Base-by-base conservation (phyloP, 2,797 vertebrate genomes). In the Chiroxiphia lanceolata region DNA sequence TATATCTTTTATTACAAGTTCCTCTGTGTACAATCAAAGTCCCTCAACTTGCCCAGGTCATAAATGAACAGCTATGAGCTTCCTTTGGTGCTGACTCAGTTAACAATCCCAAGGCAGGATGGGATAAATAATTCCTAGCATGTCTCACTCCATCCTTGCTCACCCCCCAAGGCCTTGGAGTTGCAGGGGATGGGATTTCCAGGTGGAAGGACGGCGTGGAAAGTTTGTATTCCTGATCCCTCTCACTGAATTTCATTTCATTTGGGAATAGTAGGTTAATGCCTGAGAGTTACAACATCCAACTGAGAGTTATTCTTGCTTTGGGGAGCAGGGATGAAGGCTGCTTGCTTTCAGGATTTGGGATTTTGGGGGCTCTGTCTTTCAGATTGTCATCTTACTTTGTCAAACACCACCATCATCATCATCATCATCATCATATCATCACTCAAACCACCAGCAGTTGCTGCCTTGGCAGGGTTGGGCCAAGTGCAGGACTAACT, bases 401-500 rank as follows among this genome's bases (percentile, higher is more conserved):
- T 8, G 8, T 44, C 34, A 71, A 63, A 68, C 42, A 44, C 3
- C 27, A 51, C 16, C 27, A 21, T 33, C 29, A 53, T 33, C 13
- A 51, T 16, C 27, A 21, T 33, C 29, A 53, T 33, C 13, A 33
- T 40, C 56, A 59, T 12, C 57, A 12, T 12, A 6, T 40, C 38
- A 50, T 27, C 27, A 38, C n/a, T 75, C 68, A 57, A 51, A 63
- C 20, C 57, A 34, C 21, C 21, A 51, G 51, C 65, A 38, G 29
- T 63, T 27, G 27, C 50, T 68, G 74, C n/a, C 34, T 25, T 36
- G 57, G 57, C 57, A 59, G 51, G 51, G 29, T 51, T 53, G 51
- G 38, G 12, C 25, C 1, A 0, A 15, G 38, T 1, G 0, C 3
- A 6, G 19, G 23, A n/a, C 34, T 53, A 78, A 8, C 27, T 77